Evolutionary conservation across 2,113 vertebrate species (phyloP).

Genomic region (Triplophysa dalaica): DNA sequence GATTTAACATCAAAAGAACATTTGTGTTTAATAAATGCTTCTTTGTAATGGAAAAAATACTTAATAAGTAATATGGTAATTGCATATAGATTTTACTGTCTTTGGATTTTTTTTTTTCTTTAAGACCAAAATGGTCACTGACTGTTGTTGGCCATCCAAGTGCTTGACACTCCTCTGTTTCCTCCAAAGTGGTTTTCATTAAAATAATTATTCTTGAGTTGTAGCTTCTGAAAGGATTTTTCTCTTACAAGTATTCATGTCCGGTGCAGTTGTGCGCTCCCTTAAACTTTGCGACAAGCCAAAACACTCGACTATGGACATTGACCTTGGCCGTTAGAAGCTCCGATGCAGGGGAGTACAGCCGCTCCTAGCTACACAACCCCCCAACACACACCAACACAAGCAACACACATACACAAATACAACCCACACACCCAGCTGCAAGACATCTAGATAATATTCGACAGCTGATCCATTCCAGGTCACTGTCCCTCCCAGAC

Average conservation of each 20-base stretch:
- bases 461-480: constrained; percentile 46
- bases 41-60: too few relatives aligned
- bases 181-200: background rate
- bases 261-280: constrained; percentile 32
- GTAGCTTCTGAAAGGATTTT: constrained; percentile 1
- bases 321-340: constrained; percentile 52
- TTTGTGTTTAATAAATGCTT: too few relatives aligned
- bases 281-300: constrained; percentile 19
- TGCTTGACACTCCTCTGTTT: too few relatives aligned
- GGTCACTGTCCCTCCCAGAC: constrained; percentile 21
- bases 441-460: constrained; percentile 49
- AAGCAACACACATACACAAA: constrained; percentile 41
- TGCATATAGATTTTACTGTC: too few relatives aligned
- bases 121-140: too few relatives aligned
- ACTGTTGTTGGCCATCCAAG: too few relatives aligned
- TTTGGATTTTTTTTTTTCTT: too few relatives aligned
- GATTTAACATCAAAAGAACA: too few relatives aligned
- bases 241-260: constrained; percentile 5
- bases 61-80: too few relatives aligned
- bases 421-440: constrained; percentile 45
- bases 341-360: constrained; percentile 41
- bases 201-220: background rate
- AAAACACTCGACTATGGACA: constrained; percentile 42
- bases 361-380: constrained; percentile 41
- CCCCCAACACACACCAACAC: constrained; percentile 43